Conservation (phyloP, 2,797 vertebrate genomes). For the Semaprochilodus insignis region DNA sequence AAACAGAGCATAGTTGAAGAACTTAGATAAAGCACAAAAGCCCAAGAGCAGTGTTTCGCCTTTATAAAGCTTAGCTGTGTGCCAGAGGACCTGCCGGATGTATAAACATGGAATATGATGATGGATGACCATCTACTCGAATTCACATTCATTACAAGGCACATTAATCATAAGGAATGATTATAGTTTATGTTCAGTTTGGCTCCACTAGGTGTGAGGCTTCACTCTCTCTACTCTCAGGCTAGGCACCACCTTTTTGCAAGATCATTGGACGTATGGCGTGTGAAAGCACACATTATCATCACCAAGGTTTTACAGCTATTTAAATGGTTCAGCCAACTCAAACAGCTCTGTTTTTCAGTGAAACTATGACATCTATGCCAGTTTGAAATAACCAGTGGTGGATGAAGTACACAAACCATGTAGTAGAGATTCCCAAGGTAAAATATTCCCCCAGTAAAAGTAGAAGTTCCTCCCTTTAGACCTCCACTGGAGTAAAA, state of each 20-base stretch:
- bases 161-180: not conserved
- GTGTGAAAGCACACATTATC: not conserved
- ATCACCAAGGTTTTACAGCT: not conserved
- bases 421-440: no score
- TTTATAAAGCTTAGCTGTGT: not conserved
- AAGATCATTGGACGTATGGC: not conserved
- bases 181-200: not conserved
- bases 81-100: constrained; percentile 30
- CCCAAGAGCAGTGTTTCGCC: not conserved
- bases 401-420: no score
- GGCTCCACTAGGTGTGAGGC: no score
- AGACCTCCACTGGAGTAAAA: no score
- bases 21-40: no score
- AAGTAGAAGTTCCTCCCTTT: no score
- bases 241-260: not conserved
- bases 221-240: not conserved
- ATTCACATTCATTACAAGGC: not conserved
- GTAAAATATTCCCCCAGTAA: no score
- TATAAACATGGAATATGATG: constrained; percentile 35
- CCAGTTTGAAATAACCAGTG: no score
- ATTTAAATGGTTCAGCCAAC: not conserved
- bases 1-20: no score
- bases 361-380: not conserved
- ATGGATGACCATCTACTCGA: not conserved
- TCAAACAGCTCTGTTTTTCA: not conserved